These are phyloP conservation scores for Cenopis cana DNA, from an alignment of 2,888 invertebrate species.

Conservation along the genomic window DNA sequence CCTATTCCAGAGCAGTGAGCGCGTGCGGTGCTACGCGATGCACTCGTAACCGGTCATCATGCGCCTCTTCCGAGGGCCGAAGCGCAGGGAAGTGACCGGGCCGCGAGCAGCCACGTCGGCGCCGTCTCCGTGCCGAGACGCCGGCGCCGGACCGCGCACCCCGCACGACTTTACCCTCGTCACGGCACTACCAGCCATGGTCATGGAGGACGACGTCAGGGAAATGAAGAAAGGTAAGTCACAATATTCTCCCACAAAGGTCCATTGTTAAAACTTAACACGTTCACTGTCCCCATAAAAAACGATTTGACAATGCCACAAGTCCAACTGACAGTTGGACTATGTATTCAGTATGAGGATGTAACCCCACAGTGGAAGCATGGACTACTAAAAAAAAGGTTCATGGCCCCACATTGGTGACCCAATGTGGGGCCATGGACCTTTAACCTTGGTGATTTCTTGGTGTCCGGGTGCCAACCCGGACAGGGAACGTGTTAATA, in stretches of 20 bases:
- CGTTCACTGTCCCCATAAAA: too few relatives aligned
- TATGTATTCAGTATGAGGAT: too few relatives aligned
- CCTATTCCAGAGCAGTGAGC: constrained; percentile 52
- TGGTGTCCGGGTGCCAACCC: too few relatives aligned
- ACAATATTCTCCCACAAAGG: not conserved
- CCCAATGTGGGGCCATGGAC: too few relatives aligned
- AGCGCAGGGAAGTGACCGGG: constrained; percentile 87
- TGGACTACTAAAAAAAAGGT: too few relatives aligned
- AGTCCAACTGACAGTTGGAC: too few relatives aligned
- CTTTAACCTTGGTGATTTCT: too few relatives aligned
- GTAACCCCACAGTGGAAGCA: too few relatives aligned
- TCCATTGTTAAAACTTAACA: not conserved
- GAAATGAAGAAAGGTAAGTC: constrained; percentile 85
- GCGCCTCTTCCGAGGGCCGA: constrained; percentile 87
- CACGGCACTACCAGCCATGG: constrained; percentile 91
- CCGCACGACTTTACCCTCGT: constrained; percentile 88
- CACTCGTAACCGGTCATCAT: constrained; percentile 84
- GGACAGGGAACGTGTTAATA: too few relatives aligned
- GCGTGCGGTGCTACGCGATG: constrained; percentile 75
- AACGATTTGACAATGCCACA: too few relatives aligned
- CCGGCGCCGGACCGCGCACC: constrained; percentile 63
- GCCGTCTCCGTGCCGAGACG: constrained; percentile 76
- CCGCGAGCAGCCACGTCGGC: constrained; percentile 73
- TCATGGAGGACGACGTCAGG: constrained; percentile 88
- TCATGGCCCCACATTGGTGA: too few relatives aligned